Percentiles rank a stretch among this genome's conserved stretches.
Evolutionary conservation across 1,140 invertebrate genomes (phyloP).

Genomic region (Probaryconus sp.): DNA sequence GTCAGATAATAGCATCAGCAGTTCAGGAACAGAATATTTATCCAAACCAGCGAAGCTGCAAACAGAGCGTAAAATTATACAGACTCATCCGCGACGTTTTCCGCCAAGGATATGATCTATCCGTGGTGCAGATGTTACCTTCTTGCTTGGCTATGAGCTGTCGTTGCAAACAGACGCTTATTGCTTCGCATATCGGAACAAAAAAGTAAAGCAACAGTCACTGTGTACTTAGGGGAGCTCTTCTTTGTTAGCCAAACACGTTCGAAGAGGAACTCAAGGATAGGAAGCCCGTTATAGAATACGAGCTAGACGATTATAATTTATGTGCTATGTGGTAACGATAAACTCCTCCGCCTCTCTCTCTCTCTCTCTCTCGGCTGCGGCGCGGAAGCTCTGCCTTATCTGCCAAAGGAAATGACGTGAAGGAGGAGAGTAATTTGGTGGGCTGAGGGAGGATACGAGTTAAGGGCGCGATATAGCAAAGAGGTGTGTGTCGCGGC

Average conservation of each 20-base stretch:
- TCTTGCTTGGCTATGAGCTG: constrained; percentile 33
- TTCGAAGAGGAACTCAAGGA: constrained; percentile 21
- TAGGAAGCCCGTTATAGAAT: constrained; percentile 34
- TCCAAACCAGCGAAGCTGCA: constrained; percentile 29
- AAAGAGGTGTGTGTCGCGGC: background rate
- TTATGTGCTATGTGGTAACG: constrained; percentile 44
- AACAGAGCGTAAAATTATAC: constrained; percentile 44
- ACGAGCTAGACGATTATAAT: constrained; percentile 47
- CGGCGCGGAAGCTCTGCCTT: constrained; percentile 43
- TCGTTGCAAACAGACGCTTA: constrained; percentile 41
- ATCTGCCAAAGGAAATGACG: constrained; percentile 48
- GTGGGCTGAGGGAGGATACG: background rate
- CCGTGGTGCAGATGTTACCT: constrained; percentile 31
- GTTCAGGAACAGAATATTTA: constrained; percentile 32
- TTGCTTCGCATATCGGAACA: constrained; percentile 27
- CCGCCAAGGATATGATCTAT: constrained; percentile 43
- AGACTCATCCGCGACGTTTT: constrained; percentile 43
- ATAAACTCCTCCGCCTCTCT: constrained; percentile 26
- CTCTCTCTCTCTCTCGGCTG: too few species aligned
- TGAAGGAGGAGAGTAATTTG: constrained; percentile 42
- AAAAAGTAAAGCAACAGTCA: constrained; percentile 31
- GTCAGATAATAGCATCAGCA: constrained; percentile 28
- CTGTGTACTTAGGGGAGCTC: constrained; percentile 26
- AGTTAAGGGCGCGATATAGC: constrained; percentile 18
- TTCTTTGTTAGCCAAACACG: constrained; percentile 53